These are phyloP conservation scores for Procambarus clarkii DNA, from an alignment of 1,140 invertebrate genomes.

Conservation along the genomic window DNA sequence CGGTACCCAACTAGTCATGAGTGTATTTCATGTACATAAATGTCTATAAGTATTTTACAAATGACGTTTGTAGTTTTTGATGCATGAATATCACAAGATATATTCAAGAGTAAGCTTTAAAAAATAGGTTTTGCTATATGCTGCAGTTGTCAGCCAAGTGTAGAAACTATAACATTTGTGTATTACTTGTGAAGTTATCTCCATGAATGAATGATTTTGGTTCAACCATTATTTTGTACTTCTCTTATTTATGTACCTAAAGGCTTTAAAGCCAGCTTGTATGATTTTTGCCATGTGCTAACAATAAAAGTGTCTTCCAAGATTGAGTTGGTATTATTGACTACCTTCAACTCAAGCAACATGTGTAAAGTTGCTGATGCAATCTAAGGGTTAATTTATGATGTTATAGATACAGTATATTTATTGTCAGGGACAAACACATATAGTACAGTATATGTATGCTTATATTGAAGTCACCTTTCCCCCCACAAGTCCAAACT, in stretches of 20 bases:
- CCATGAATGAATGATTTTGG: neutral
- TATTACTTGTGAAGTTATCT: neutral
- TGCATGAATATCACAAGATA: neutral
- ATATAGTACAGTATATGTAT: too few relatives aligned
- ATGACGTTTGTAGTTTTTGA: neutral
- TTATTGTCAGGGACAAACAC: too few relatives aligned
- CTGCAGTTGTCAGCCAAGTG: neutral
- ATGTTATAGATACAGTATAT: too few relatives aligned
- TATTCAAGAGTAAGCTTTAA: neutral
- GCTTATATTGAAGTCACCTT: too few relatives aligned
- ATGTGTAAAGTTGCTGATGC: neutral
- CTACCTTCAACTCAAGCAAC: neutral
- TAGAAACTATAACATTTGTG: neutral
- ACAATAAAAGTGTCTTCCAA: constrained; percentile 8
- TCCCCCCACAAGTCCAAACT: too few relatives aligned
- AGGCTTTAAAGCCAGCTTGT: constrained; percentile 9
- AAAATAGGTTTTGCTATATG: neutral
- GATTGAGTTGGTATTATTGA: neutral
- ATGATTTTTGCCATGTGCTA: constrained; percentile 17
- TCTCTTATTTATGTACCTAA: constrained; percentile 9
- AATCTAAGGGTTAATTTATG: too few relatives aligned
- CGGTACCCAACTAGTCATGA: neutral
- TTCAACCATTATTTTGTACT: neutral
- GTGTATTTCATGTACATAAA: constrained; percentile 1
- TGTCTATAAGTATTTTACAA: neutral